Conservation (phyloP, 1,140 invertebrate species). For the Temnothorax longispinosus region DNA sequence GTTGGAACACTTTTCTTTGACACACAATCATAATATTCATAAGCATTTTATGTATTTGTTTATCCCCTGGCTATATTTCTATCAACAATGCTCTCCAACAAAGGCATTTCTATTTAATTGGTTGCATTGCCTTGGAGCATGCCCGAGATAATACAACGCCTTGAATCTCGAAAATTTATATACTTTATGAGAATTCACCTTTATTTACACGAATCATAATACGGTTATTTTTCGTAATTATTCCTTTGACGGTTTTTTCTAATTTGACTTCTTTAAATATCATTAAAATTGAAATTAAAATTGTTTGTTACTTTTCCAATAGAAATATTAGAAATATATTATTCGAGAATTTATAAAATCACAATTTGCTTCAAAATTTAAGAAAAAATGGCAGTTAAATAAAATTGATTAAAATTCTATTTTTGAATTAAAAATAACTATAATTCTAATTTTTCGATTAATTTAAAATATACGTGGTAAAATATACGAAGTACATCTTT, state of each 20-base stretch:
- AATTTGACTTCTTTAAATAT: neutral
- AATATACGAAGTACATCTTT: neutral
- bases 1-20: neutral
- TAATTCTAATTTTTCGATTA: neutral
- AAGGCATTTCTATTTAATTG: conserved; percentile 14
- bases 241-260: neutral
- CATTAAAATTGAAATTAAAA: neutral
- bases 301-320: neutral
- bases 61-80: neutral
- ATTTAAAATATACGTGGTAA: neutral
- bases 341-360: neutral
- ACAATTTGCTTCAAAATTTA: neutral
- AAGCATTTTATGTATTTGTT: neutral
- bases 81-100: neutral
- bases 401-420: neutral
- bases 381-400: neutral
- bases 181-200: neutral
- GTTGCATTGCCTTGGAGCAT: neutral
- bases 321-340: neutral
- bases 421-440: neutral
- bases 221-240: neutral
- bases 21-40: neutral
- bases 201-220: neutral
- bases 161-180: neutral
- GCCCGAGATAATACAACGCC: neutral